phyloP scores from a whole-genome alignment of 2,888 invertebrate genomes.

The Ramazzottius varieornatus region DNA sequence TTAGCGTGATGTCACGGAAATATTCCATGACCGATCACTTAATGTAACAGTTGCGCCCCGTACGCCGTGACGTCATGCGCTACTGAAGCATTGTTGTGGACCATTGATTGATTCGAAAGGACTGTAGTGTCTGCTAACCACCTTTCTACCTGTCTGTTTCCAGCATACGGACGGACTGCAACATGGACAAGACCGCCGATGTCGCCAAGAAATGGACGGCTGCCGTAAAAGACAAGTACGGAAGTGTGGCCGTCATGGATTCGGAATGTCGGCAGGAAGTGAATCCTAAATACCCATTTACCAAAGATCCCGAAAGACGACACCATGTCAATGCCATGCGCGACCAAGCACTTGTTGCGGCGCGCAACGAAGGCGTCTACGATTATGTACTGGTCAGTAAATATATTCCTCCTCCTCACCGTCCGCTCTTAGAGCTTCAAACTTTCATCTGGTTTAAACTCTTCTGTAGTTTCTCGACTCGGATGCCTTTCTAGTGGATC shows the following conservation, averaged over 20 bases:
- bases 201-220: not conserved
- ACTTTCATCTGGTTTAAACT: too few relatives aligned
- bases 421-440: too few relatives aligned
- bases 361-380: not conserved
- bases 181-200: not conserved
- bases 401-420: too few relatives aligned
- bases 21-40: too few relatives aligned
- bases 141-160: not conserved
- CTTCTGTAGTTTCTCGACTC: conserved; percentile 1
- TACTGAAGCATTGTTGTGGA: too few relatives aligned
- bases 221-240: not conserved
- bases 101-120: not conserved
- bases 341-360: not conserved
- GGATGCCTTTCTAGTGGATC: not conserved
- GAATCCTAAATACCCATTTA: not conserved
- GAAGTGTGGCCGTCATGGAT: not conserved
- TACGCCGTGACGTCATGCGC: too few relatives aligned
- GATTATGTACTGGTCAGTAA: not conserved
- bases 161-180: not conserved
- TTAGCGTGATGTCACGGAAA: too few relatives aligned
- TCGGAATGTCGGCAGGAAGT: not conserved
- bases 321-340: not conserved
- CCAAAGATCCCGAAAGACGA: not conserved
- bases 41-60: too few relatives aligned
- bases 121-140: not conserved